These are phyloP conservation scores for Anadara kagoshimensis DNA, from an alignment of 1,140 invertebrate genomes.

Conservation along the genomic window DNA sequence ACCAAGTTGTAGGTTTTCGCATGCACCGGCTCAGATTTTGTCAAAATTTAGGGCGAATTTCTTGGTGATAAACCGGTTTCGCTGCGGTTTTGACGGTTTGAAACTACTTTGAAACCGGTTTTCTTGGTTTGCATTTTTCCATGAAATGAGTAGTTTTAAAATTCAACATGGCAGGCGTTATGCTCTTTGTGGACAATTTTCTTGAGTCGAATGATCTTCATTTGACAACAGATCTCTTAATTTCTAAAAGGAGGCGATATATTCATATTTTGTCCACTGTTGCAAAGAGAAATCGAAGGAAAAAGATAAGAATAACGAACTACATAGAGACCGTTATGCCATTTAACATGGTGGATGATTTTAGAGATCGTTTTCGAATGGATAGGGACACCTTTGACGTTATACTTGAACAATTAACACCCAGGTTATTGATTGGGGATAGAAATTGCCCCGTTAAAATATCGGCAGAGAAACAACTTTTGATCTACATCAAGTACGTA, in stretches of 20 bases:
- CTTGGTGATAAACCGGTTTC: constrained; percentile 3
- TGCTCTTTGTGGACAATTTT: not conserved
- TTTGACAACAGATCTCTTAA: not conserved
- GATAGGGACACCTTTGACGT: constrained; percentile 2
- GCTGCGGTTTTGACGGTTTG: not conserved
- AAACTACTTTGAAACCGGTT: constrained; percentile 15
- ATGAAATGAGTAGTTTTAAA: not conserved
- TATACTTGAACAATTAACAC: not conserved
- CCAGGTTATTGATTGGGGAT: not conserved
- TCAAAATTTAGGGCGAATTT: constrained; percentile 11
- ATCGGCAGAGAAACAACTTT: constrained; percentile 1
- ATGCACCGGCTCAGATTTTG: too few relatives aligned
- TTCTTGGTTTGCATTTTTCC: not conserved
- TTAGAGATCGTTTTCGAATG: constrained; percentile 8
- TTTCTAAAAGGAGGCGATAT: constrained; percentile 1
- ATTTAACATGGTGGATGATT: constrained; percentile 11
- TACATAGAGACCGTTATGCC: constrained; percentile 15
- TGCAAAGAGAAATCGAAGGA: constrained; percentile 4
- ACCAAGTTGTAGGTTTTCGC: too few relatives aligned
- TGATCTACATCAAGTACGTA: constrained; percentile 5
- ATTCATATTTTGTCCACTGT: not conserved
- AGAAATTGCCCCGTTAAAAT: not conserved
- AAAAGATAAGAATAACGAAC: not conserved
- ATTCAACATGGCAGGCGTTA: constrained; percentile 2
- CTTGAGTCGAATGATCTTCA: constrained; percentile 6